A percentile compares a stretch with the other conserved stretches of the same genome.
Evolutionary conservation across 2,888 invertebrate species (phyloP).

Genomic region (Eupsilia transversa): DNA sequence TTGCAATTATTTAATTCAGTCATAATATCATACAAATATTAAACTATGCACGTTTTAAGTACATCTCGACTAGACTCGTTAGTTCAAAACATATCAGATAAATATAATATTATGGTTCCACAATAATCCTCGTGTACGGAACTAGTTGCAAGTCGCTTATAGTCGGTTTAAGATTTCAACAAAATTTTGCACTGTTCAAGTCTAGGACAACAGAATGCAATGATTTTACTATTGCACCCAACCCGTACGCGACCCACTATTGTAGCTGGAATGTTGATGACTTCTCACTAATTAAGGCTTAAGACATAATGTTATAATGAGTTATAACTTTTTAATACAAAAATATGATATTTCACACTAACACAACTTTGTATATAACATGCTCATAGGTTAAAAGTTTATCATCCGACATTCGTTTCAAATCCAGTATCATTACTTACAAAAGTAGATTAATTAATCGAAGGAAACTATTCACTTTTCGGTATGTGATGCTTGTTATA

Average conservation of each 20-base stretch:
- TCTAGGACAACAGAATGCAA: neutral
- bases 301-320: constrained; percentile 46
- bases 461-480: constrained; percentile 22
- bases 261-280: constrained; percentile 32
- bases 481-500: constrained; percentile 29
- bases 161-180: neutral
- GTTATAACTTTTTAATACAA: constrained; percentile 55
- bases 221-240: neutral
- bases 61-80: constrained; percentile 59
- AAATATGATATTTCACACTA: constrained; percentile 56
- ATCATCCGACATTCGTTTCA: constrained; percentile 52
- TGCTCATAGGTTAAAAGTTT: constrained; percentile 53
- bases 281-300: constrained; percentile 53
- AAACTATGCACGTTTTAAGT: constrained; percentile 56
- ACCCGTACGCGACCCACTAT: constrained; percentile 12
- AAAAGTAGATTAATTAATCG: constrained; percentile 32
- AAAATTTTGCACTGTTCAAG: neutral
- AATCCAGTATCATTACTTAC: constrained; percentile 54
- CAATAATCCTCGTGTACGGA: constrained; percentile 17
- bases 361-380: constrained; percentile 44
- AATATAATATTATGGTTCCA: constrained; percentile 28
- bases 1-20: constrained; percentile 81
- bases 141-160: neutral
- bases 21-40: constrained; percentile 78
- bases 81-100: constrained; percentile 42